These are phyloP conservation scores for Bos taurus DNA, from an alignment of 2,113 vertebrate species.

Conservation along the genomic window ARS-UCD2.0 NC_037353.1:50199501-50200000, in stretches of 20 bases:
- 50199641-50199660: background rate
- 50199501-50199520: background rate
- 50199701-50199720: background rate
- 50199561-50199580: background rate
- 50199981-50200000: background rate
- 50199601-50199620: background rate
- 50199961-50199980: background rate
- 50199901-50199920: background rate
- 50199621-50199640: background rate
- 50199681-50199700: background rate
- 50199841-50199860: background rate
- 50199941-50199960: background rate
- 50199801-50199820: background rate
- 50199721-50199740: background rate
- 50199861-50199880: accelerated
- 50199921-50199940: background rate
- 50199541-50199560: background rate
- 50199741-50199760: background rate
- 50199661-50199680: background rate
- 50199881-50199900: accelerated
- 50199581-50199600: background rate
- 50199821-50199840: background rate
- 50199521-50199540: background rate
- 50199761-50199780: background rate
- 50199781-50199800: background rate